Evolutionary conservation across 2,888 invertebrate genomes (phyloP).

Genomic region (Eupithecia abbreviata): DNA sequence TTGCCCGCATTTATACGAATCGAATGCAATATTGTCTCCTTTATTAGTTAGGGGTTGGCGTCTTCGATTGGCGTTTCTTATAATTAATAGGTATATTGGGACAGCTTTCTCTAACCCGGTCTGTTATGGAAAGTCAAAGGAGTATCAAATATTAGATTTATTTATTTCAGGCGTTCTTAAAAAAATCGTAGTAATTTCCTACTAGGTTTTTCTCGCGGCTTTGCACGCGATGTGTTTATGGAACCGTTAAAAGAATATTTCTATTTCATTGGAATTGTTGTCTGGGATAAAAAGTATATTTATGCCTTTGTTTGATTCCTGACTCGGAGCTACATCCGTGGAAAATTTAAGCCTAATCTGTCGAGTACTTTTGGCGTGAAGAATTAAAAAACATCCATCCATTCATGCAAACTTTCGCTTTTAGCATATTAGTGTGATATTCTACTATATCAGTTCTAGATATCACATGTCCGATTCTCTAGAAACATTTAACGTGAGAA

Average conservation of each 20-base stretch:
- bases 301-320: too few species aligned
- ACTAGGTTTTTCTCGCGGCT: too few species aligned
- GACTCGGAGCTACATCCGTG: too few species aligned
- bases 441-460: neutral
- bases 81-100: slow-evolving; percentile 27
- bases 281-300: too few species aligned
- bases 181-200: neutral
- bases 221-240: too few species aligned
- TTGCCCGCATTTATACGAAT: slow-evolving; percentile 82
- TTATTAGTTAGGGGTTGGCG: slow-evolving; percentile 81
- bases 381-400: too few species aligned
- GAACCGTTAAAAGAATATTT: too few species aligned
- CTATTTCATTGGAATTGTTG: too few species aligned
- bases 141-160: neutral
- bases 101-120: neutral
- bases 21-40: slow-evolving; percentile 84
- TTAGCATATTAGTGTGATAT: neutral
- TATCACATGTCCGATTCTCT: neutral
- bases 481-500: neutral
- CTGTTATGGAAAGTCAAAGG: neutral
- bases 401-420: too few species aligned
- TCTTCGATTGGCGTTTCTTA: slow-evolving; percentile 61
- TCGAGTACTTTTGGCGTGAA: too few species aligned
- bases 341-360: too few species aligned
- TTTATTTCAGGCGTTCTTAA: neutral